These are phyloP conservation scores for Nebria ingens DNA, from an alignment of 1,140 invertebrate species.

Conservation along the genomic window DNA sequence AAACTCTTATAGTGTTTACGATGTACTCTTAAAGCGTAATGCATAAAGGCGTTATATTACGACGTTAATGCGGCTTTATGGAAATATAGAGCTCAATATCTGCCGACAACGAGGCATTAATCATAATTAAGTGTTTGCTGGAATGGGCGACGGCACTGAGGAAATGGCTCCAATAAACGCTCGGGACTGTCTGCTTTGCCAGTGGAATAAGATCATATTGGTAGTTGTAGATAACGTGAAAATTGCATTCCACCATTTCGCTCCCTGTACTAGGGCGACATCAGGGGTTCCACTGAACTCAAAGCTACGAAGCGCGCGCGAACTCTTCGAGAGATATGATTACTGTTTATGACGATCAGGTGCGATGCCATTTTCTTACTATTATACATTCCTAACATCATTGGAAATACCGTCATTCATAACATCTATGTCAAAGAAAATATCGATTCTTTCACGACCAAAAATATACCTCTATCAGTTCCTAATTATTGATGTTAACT, in stretches of 20 bases:
- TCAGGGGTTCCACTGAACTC: no score
- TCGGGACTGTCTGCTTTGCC: slow-evolving; percentile 22
- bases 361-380: no score
- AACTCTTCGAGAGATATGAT: no score
- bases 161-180: slow-evolving; percentile 25
- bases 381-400: no score
- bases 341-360: no score
- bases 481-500: no score
- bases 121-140: slow-evolving; percentile 26
- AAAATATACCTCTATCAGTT: no score
- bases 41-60: slow-evolving; percentile 22
- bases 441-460: no score
- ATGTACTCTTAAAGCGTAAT: slow-evolving; percentile 8
- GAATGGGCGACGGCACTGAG: slow-evolving; percentile 16
- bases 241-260: slow-evolving; percentile 25
- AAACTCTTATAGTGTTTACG: slow-evolving; percentile 5
- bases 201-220: slow-evolving; percentile 23
- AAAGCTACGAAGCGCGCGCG: no score
- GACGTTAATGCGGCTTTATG: slow-evolving; percentile 24
- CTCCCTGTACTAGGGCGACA: no score
- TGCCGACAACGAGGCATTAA: slow-evolving; percentile 21
- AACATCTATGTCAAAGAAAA: no score
- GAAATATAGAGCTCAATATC: slow-evolving; percentile 25
- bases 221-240: slow-evolving; percentile 23
- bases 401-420: no score